phyloP scores from a whole-genome alignment of 2,113 vertebrate genomes.

The Nicator chloris region DNA sequence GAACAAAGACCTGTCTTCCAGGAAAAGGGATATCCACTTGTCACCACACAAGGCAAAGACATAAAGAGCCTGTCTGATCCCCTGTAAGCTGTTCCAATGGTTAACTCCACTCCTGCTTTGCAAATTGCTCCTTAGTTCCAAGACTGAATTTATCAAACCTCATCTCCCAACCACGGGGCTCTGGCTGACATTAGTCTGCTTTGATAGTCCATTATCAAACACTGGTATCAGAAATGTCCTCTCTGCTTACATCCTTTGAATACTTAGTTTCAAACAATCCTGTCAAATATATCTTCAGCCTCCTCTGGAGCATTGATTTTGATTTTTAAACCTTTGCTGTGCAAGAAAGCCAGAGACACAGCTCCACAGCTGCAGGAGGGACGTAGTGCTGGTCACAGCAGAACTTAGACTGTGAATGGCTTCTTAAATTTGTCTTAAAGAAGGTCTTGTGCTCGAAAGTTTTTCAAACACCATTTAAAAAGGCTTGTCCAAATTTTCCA shows the following conservation, averaged over 20 bases:
- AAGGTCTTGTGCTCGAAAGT: background rate
- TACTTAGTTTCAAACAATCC: background rate
- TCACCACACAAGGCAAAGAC: background rate
- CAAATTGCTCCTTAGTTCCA: background rate
- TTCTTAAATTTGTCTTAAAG: background rate
- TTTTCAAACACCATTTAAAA: background rate
- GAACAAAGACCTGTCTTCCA: background rate
- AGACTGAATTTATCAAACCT: background rate
- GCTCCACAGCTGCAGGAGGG: background rate
- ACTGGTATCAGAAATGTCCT: background rate
- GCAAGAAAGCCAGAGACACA: background rate
- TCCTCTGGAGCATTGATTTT: background rate
- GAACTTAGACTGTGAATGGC: background rate
- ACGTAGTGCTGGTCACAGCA: background rate
- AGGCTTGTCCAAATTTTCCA: background rate
- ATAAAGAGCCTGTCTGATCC: background rate
- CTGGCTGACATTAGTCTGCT: background rate
- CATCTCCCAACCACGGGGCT: background rate
- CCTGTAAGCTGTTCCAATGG: background rate
- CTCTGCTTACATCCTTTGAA: background rate
- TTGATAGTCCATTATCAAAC: background rate
- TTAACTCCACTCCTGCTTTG: background rate
- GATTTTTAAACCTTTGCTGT: background rate
- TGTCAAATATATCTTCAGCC: background rate
- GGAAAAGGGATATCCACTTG: background rate